A percentile compares a stretch with the other conserved stretches of the same genome.
phyloP scores from a whole-genome alignment of 2,113 vertebrate genomes.

The Toxotes jaculatrix region DNA sequence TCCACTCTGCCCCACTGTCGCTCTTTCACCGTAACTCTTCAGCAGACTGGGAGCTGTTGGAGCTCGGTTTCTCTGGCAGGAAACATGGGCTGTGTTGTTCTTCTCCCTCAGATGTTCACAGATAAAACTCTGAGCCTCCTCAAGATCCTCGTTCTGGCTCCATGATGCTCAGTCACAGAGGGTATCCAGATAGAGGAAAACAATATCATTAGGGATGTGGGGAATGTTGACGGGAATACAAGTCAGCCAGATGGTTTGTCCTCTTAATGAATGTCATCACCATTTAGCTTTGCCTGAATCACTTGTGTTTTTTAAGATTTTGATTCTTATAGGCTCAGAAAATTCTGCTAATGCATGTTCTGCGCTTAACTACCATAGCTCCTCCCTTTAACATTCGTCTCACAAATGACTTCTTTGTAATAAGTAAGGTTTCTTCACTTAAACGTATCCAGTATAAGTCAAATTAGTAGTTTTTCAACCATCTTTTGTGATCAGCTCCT shows the following conservation, averaged over 20 bases:
- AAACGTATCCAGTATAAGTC: too few species aligned
- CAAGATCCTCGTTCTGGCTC: background rate
- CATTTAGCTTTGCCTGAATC: background rate
- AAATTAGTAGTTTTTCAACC: too few species aligned
- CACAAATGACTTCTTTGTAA: background rate
- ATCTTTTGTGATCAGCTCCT: too few species aligned
- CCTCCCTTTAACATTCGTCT: background rate
- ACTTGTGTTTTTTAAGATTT: too few species aligned
- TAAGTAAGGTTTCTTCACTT: too few species aligned
- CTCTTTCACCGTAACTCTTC: slow-evolving; percentile 14
- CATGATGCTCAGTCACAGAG: background rate
- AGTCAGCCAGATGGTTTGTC: background rate
- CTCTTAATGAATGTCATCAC: background rate
- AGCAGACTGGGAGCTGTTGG: slow-evolving; percentile 25
- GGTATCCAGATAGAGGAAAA: background rate
- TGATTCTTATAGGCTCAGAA: background rate
- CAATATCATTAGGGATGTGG: background rate
- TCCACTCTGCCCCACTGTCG: background rate
- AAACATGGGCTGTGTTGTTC: background rate
- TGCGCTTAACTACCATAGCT: too few species aligned
- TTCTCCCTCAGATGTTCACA: slow-evolving; percentile 4
- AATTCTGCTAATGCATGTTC: background rate
- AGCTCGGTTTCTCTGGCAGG: background rate
- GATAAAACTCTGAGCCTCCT: background rate
- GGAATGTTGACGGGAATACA: background rate